Conservation (phyloP, 2,888 invertebrate genomes). For the Phlogophora meticulosa region DNA sequence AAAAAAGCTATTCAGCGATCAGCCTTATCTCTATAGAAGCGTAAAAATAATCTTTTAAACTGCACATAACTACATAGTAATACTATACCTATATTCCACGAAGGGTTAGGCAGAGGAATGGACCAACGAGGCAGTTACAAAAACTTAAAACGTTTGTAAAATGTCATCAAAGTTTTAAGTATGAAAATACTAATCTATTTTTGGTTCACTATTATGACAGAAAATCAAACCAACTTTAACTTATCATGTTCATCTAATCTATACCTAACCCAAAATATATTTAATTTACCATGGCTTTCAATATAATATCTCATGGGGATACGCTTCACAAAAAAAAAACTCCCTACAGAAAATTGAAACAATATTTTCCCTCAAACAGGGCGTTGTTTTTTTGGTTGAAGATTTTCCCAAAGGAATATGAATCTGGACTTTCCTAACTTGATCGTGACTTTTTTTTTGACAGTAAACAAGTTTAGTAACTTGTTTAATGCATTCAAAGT, state of each 20-base stretch:
- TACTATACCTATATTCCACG: no score
- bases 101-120: no score
- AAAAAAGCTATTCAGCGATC: no score
- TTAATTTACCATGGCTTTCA: not conserved
- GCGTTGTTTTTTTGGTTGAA: slow-evolving; percentile 4
- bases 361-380: not conserved
- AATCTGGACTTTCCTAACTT: slow-evolving; percentile 1
- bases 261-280: not conserved
- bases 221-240: not conserved
- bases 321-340: not conserved
- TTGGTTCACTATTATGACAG: no score
- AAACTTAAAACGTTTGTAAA: no score
- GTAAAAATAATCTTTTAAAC: no score
- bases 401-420: slow-evolving; percentile 22
- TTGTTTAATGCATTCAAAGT: not conserved
- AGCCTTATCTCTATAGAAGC: no score
- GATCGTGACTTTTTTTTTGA: not conserved
- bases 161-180: no score
- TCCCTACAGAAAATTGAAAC: not conserved
- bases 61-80: no score
- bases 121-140: no score
- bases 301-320: not conserved
- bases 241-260: not conserved
- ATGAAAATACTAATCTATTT: no score
- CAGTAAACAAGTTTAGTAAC: slow-evolving; percentile 4